Base-by-base conservation (phyloP, 2,888 invertebrate species). In the Proisotoma minuta region DNA sequence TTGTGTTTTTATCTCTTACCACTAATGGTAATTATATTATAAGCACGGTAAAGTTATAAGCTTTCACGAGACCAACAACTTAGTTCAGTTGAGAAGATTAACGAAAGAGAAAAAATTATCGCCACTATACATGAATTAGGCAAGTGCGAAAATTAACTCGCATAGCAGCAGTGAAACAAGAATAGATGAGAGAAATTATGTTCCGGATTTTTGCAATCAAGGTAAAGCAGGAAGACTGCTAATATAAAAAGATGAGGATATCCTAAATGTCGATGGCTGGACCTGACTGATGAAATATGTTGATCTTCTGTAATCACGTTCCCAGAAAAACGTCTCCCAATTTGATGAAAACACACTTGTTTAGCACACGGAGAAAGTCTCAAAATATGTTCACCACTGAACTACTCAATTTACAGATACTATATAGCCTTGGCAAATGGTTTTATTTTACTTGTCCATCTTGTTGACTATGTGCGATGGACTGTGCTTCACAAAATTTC, bases 201-300 rank as follows among this genome's bases (percentile, higher is more conserved):
- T n/a, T n/a, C n/a, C n/a, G n/a, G n/a, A n/a, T n/a, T n/a, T n/a
- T n/a, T n/a, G n/a, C n/a, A n/a, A n/a, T n/a, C n/a, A n/a, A n/a
- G n/a, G n/a, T n/a, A n/a, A n/a, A n/a, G 43, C 43, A 43, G 43
- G 18, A n/a, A 43, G 43, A 12, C 43, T 43, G 20, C 43, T 18
- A 43, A 18, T 18, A 43, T 43, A 12, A 43, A 43, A 18, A 20
- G 20, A 43, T 43, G 43, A 43, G 47, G 40, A 40, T 24, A 47
- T 40, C 56, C 56, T 15, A 59, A 59, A 27, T 48, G 60, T 34
- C 53, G 60, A 54, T 20, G 51, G 28, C 54, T 60, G 54, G 60
- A 60, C 60, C 60, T 60, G 60, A 60, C 60, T 28, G 53, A 54
- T 54, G 53, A 26, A 28, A 43, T n/a, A 4, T 15, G 18, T 5